Percentiles rank a stretch among this genome's conserved stretches.
phyloP scores from a whole-genome alignment of 2,113 vertebrate genomes.

The Apaloderma vittatum region DNA sequence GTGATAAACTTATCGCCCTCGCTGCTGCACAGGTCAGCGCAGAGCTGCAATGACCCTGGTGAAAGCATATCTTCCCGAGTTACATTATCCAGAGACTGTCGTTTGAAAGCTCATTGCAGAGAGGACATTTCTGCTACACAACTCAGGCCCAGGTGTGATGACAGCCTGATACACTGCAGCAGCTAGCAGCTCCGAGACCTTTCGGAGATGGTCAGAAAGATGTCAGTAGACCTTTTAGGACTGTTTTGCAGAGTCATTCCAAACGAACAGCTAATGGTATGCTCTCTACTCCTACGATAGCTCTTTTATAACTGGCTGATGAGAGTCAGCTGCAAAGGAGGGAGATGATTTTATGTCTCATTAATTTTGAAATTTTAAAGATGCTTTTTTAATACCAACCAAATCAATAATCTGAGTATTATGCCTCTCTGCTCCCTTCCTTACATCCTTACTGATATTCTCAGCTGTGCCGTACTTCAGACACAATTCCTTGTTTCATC shows the following conservation, averaged over 20 bases:
- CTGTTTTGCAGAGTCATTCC: constrained; percentile 55
- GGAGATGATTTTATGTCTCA: constrained; percentile 2
- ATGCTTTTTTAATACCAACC: constrained; percentile 31
- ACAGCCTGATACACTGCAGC: not conserved
- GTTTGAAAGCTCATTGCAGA: not conserved
- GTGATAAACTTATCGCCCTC: not conserved
- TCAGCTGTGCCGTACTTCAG: not conserved
- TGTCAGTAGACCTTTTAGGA: constrained; percentile 24
- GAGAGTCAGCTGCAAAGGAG: constrained; percentile 35
- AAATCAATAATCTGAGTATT: constrained; percentile 30
- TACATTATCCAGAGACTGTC: not conserved
- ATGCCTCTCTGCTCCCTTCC: not conserved
- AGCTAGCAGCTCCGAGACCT: not conserved
- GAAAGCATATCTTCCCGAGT: not conserved
- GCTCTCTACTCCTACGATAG: not conserved
- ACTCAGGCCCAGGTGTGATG: not conserved
- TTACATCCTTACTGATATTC: not conserved
- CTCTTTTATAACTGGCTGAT: constrained; percentile 11
- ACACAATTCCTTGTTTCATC: not conserved
- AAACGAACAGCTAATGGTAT: not conserved
- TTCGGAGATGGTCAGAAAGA: not conserved
- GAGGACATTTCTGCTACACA: not conserved
- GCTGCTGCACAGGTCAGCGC: not conserved
- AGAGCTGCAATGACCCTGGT: not conserved
- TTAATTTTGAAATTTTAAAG: constrained; percentile 45